phyloP scores from a whole-genome alignment of 1,140 invertebrate genomes.

The Heliconius nattereri region DNA sequence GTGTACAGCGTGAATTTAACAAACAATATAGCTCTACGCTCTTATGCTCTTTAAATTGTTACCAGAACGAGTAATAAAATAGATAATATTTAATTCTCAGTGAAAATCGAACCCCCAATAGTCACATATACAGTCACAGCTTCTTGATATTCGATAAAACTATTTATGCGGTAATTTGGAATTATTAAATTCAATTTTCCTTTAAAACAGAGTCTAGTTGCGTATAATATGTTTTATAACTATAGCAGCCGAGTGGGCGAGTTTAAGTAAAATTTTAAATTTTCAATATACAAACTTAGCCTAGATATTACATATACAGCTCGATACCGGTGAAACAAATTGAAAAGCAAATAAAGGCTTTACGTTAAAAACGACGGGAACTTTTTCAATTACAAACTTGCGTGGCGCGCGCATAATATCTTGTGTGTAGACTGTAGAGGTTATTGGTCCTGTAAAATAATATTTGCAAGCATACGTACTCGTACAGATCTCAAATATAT shows the following conservation, averaged over 20 bases:
- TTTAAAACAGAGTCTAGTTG: not conserved
- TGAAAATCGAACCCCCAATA: too few relatives aligned
- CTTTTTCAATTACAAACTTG: constrained; percentile 80
- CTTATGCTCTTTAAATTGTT: too few relatives aligned
- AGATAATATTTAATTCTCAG: too few relatives aligned
- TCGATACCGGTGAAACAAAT: constrained; percentile 66
- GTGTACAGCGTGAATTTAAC: too few relatives aligned
- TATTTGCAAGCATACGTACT: constrained; percentile 16
- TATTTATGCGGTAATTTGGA: not conserved
- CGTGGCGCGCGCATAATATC: constrained; percentile 58
- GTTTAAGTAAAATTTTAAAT: constrained; percentile 52
- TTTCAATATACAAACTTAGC: constrained; percentile 63
- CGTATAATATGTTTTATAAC: constrained; percentile 8
- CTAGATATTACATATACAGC: constrained; percentile 55
- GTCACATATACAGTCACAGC: too few relatives aligned
- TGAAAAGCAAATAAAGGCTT: constrained; percentile 77
- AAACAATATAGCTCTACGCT: too few relatives aligned
- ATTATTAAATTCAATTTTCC: not conserved
- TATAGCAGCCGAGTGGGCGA: constrained; percentile 11
- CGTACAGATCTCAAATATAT: not conserved
- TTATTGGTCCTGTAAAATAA: constrained; percentile 34
- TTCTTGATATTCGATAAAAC: too few relatives aligned
- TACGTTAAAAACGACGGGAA: constrained; percentile 73
- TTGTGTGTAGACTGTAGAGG: constrained; percentile 37
- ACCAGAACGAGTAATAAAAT: too few relatives aligned